Conservation (phyloP, 23 tunicate species). For the Phallusia fumigata region DNA sequence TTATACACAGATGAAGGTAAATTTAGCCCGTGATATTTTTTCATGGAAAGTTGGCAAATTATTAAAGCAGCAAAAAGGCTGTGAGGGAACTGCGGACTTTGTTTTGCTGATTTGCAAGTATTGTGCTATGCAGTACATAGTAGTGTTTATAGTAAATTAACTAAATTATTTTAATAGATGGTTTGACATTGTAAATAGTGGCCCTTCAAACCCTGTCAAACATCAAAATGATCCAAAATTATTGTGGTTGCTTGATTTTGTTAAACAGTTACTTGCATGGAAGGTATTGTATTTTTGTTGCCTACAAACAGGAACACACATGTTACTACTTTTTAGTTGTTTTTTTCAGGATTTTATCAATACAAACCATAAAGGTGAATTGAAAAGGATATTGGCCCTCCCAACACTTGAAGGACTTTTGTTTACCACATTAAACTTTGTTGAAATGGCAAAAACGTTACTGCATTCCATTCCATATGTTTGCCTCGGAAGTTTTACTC, state of each 20-base stretch:
- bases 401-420: not conserved
- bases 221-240: not conserved
- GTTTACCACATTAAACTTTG: not conserved
- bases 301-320: too few relatives aligned
- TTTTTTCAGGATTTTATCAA: not conserved
- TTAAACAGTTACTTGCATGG: not conserved
- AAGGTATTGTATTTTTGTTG: not conserved
- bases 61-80: not conserved
- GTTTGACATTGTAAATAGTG: constrained; percentile 4
- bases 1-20: not conserved
- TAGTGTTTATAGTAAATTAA: not conserved
- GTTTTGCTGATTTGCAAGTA: constrained; percentile 6
- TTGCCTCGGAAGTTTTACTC: not conserved
- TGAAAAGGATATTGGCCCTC: not conserved
- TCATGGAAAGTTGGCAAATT: not conserved
- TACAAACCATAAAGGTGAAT: not conserved
- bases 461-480: not conserved
- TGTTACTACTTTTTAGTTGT: too few relatives aligned
- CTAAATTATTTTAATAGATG: not conserved
- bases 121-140: not conserved
- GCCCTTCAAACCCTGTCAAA: not conserved
- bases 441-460: not conserved
- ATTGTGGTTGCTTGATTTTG: constrained; percentile 8
- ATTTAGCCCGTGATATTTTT: not conserved
- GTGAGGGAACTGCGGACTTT: not conserved